Conservation (phyloP, 2,888 invertebrate genomes). For the Agrochola litura region DNA sequence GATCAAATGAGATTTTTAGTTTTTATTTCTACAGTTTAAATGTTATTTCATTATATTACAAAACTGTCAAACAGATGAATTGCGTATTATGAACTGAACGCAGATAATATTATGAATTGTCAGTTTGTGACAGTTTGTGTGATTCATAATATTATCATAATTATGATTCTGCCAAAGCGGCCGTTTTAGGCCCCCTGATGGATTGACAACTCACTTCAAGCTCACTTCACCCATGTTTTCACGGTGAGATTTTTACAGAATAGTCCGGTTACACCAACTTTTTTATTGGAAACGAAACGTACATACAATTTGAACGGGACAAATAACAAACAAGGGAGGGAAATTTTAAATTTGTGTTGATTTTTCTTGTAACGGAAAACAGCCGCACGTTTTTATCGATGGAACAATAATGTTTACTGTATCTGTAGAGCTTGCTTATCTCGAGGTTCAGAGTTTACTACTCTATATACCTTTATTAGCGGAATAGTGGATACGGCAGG, state of each 20-base stretch:
- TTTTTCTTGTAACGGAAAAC: conserved; percentile 43
- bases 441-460: neutral
- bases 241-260: neutral
- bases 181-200: too few relatives aligned
- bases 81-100: too few relatives aligned
- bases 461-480: neutral
- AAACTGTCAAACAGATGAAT: too few relatives aligned
- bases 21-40: too few relatives aligned
- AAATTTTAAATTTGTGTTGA: conserved; percentile 43
- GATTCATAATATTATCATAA: too few relatives aligned
- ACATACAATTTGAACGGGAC: conserved; percentile 49
- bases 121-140: too few relatives aligned
- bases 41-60: too few relatives aligned
- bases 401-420: conserved; percentile 18
- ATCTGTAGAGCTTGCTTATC: neutral
- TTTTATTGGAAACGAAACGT: conserved; percentile 35
- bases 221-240: neutral
- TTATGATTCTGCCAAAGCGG: too few relatives aligned
- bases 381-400: conserved; percentile 24
- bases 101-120: too few relatives aligned
- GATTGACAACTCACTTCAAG: neutral
- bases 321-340: conserved; percentile 57
- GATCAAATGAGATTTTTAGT: too few relatives aligned
- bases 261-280: conserved; percentile 9
- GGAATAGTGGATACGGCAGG: neutral